A percentile compares a stretch with the other conserved stretches of the same genome.
These are phyloP conservation scores for Papio anubis DNA, from an alignment of 2,113 vertebrate genomes.

Conservation along the genomic window DNA sequence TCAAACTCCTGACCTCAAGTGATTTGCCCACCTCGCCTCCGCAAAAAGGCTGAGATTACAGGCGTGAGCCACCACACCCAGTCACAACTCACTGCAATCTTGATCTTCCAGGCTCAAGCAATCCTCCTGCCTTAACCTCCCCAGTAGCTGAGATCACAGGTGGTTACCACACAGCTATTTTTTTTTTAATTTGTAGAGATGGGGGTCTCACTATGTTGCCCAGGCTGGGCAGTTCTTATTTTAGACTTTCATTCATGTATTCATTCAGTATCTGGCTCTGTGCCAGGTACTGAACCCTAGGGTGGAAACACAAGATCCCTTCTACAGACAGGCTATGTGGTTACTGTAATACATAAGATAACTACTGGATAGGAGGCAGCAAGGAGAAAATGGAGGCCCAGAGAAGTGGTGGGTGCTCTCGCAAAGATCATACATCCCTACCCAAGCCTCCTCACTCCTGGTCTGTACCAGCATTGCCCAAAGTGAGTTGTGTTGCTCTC, in stretches of 20 bases:
- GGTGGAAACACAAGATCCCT: background rate
- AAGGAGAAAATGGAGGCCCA: background rate
- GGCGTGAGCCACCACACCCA: background rate
- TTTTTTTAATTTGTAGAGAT: too few relatives aligned
- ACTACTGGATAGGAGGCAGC: background rate
- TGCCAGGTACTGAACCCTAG: background rate
- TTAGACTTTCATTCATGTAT: background rate
- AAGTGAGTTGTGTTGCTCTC: background rate
- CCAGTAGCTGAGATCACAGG: too few relatives aligned
- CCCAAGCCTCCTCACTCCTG: too few relatives aligned
- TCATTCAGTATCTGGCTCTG: background rate
- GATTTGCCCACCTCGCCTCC: background rate
- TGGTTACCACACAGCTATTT: too few relatives aligned
- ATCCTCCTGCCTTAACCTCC: too few relatives aligned
- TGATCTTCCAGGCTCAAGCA: too few relatives aligned
- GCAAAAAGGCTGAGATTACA: background rate
- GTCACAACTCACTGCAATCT: too few relatives aligned
- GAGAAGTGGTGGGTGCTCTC: background rate
- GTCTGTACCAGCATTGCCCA: background rate
- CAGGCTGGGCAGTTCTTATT: too few relatives aligned
- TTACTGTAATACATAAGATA: background rate
- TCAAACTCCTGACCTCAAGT: background rate
- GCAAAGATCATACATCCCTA: fast-evolving
- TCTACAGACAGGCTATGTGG: background rate
- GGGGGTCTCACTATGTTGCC: too few relatives aligned